Conservation (phyloP, 2,888 invertebrate species). For the Eupithecia subfuscata region DNA sequence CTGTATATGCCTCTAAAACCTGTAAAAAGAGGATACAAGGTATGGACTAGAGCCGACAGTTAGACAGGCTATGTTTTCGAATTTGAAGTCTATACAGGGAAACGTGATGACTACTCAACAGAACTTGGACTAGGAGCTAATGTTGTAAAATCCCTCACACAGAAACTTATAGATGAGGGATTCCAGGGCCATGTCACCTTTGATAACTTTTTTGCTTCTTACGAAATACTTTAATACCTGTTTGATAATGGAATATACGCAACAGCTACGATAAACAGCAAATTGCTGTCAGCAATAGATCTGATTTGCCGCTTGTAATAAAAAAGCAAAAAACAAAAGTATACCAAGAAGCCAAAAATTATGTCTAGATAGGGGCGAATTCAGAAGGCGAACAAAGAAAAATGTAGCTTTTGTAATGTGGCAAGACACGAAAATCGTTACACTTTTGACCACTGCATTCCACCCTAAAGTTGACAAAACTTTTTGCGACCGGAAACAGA, state of each 20-base stretch:
- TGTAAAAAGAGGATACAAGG: too few relatives aligned
- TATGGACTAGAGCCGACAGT: conserved; percentile 33
- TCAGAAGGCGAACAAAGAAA: conserved; percentile 32
- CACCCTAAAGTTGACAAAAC: conserved; percentile 20
- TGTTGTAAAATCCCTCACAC: conserved; percentile 19
- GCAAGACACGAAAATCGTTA: conserved; percentile 44
- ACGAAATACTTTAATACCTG: conserved; percentile 29
- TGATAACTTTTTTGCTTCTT: conserved; percentile 34
- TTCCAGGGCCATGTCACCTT: conserved; percentile 29
- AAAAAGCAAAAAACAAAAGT: conserved; percentile 10
- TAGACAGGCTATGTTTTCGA: conserved; percentile 32
- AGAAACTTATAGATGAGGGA: conserved; percentile 17
- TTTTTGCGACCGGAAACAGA: conserved; percentile 21
- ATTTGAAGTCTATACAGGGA: conserved; percentile 28
- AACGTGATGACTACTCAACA: conserved; percentile 19
- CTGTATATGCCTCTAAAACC: too few relatives aligned
- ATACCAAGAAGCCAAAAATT: conserved; percentile 21
- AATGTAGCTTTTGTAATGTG: conserved; percentile 43
- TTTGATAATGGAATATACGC: conserved; percentile 32
- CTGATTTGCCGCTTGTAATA: conserved; percentile 12
- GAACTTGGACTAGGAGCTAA: conserved; percentile 29
- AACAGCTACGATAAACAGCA: too few relatives aligned
- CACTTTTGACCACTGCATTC: conserved; percentile 43
- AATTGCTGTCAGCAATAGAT: conserved; percentile 23
- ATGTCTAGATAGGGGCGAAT: conserved; percentile 11